Evolutionary conservation across 2,797 vertebrate genomes (phyloP).

Genomic region (Stomatorhinus walkeri): DNA sequence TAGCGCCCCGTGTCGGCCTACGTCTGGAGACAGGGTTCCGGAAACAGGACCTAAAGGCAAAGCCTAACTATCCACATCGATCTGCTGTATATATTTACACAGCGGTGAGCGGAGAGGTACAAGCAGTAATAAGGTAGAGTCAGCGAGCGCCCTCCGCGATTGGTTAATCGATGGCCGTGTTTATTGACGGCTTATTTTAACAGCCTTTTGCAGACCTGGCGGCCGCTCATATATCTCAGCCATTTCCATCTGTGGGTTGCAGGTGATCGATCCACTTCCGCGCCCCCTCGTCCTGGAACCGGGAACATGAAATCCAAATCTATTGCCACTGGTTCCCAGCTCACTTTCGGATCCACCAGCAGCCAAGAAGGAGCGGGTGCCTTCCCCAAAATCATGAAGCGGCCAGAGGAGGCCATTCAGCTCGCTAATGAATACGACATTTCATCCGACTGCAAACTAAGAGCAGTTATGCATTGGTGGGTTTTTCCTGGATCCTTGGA

Average conservation of each 20-base stretch:
- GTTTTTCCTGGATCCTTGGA: neutral
- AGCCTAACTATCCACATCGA: neutral
- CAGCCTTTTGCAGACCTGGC: neutral
- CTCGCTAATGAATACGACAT: neutral
- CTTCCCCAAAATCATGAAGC: neutral
- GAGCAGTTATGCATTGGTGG: neutral
- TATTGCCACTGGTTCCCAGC: neutral
- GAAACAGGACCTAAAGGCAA: neutral
- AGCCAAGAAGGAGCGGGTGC: neutral
- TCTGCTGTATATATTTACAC: constrained; percentile 11
- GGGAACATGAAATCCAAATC: neutral
- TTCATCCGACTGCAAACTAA: neutral
- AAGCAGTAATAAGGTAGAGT: constrained; percentile 8
- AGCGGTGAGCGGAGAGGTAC: neutral
- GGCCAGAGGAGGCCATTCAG: neutral
- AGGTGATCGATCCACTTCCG: neutral
- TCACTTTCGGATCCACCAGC: neutral
- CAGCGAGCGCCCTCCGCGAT: neutral
- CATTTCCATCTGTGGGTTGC: neutral
- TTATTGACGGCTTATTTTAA: constrained; percentile 4
- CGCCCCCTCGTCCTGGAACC: neutral
- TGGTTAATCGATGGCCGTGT: neutral
- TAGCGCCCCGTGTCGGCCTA: neutral
- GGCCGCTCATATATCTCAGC: neutral
- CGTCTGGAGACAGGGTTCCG: neutral